Evolutionary conservation across 2,113 vertebrate genomes (phyloP).

Genomic region (Paradisaea rubra): DNA sequence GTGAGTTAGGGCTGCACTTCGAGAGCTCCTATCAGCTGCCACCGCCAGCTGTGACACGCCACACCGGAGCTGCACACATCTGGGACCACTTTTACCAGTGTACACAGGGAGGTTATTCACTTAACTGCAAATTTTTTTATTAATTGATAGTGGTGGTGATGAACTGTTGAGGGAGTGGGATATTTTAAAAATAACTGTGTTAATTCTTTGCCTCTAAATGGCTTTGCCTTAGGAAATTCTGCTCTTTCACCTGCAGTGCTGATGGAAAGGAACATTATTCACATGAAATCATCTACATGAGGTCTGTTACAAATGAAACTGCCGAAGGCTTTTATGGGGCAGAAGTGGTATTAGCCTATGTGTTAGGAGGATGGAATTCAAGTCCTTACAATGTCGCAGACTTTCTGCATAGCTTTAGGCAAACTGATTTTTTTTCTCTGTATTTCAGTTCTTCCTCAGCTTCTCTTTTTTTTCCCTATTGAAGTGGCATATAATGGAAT

Average conservation of each 20-base stretch:
- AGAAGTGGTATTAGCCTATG: background rate
- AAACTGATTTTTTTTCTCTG: background rate
- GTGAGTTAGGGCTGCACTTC: accelerated
- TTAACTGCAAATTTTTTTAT: background rate
- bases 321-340: background rate
- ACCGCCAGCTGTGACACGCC: background rate
- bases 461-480: background rate
- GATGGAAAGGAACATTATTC: background rate
- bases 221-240: background rate
- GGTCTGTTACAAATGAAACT: background rate
- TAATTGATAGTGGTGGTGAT: background rate
- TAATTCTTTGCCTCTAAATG: background rate
- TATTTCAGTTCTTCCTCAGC: background rate
- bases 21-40: background rate
- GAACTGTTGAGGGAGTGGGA: background rate
- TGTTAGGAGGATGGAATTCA: background rate
- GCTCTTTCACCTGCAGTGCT: background rate
- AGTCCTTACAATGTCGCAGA: background rate
- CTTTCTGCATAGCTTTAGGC: background rate
- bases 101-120: background rate
- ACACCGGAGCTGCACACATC: background rate
- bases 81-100: background rate
- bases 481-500: background rate
- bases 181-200: background rate
- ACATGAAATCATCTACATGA: background rate